A percentile compares a stretch with the other conserved stretches of the same genome.
These are phyloP conservation scores for Aphodius sticticus DNA, from an alignment of 2,888 invertebrate species.

Conservation along the genomic window DNA sequence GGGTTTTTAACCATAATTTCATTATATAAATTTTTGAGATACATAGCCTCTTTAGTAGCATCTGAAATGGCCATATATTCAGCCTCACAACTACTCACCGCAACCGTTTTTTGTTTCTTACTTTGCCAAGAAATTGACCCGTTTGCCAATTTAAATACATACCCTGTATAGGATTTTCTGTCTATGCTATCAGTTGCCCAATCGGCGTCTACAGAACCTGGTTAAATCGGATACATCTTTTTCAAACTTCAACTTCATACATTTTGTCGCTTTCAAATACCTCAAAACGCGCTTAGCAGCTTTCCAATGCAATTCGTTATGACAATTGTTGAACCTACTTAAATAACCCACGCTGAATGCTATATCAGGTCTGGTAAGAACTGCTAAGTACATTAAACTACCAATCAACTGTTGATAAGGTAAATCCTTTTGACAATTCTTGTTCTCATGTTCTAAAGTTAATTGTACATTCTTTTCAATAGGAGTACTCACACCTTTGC, in stretches of 20 bases:
- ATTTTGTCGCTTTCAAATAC: slow-evolving; percentile 40
- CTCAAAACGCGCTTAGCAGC: slow-evolving; percentile 37
- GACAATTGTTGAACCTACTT: too few relatives aligned
- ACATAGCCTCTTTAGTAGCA: slow-evolving; percentile 44
- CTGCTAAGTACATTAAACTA: too few relatives aligned
- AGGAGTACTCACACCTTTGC: too few relatives aligned
- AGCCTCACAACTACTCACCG: slow-evolving; percentile 48
- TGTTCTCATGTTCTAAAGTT: too few relatives aligned
- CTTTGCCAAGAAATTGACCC: slow-evolving; percentile 48
- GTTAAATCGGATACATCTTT: slow-evolving; percentile 31
- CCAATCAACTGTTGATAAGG: too few relatives aligned
- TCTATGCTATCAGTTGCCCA: slow-evolving; percentile 38
- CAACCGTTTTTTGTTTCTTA: slow-evolving; percentile 49
- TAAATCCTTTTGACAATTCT: too few relatives aligned
- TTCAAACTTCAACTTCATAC: slow-evolving; percentile 31
- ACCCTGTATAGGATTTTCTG: slow-evolving; percentile 56
- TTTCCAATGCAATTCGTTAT: too few relatives aligned
- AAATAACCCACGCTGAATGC: too few relatives aligned
- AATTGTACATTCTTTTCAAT: too few relatives aligned
- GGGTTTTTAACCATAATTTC: slow-evolving; percentile 29
- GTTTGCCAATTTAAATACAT: slow-evolving; percentile 45
- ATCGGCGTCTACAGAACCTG: slow-evolving; percentile 40
- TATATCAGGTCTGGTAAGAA: too few relatives aligned
- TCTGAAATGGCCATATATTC: slow-evolving; percentile 49
- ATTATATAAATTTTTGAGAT: slow-evolving; percentile 30